These are phyloP conservation scores for Latheticus oryzae DNA, from an alignment of 2,888 invertebrate genomes.

Conservation along the genomic window DNA sequence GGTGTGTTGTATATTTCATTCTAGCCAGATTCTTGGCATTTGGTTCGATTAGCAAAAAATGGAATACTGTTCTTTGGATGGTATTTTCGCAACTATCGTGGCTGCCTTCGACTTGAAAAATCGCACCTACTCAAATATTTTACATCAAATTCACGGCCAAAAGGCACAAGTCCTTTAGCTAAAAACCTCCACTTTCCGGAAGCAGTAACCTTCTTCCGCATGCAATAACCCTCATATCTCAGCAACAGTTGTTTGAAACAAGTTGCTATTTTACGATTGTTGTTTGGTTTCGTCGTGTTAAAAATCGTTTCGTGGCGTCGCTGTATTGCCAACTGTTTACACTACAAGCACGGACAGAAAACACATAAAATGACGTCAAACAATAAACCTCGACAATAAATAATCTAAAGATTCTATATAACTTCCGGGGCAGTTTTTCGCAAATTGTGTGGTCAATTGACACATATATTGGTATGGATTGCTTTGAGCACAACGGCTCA, in stretches of 20 bases:
- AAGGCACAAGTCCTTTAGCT: too few relatives aligned
- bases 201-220: too few relatives aligned
- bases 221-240: too few relatives aligned
- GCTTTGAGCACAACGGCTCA: constrained; percentile 47
- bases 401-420: too few relatives aligned
- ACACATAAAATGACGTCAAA: constrained; percentile 60
- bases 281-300: too few relatives aligned
- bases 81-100: constrained; percentile 21
- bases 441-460: constrained; percentile 55
- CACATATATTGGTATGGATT: constrained; percentile 62
- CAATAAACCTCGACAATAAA: constrained; percentile 61
- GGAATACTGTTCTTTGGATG: constrained; percentile 17
- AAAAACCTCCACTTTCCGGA: too few relatives aligned
- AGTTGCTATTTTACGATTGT: too few relatives aligned
- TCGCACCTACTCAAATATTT: constrained; percentile 9
- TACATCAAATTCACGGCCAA: constrained; percentile 15
- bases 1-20: constrained; percentile 28
- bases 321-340: constrained; percentile 56
- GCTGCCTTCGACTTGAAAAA: constrained; percentile 12
- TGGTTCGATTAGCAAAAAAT: constrained; percentile 23
- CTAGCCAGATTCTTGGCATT: constrained; percentile 28
- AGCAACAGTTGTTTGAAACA: constrained; percentile 30
- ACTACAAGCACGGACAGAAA: constrained; percentile 57
- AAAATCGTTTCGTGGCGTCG: constrained; percentile 54
- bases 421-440: constrained; percentile 25